Conservation (phyloP, 2,888 invertebrate genomes). For the Clusia tigrina region DNA sequence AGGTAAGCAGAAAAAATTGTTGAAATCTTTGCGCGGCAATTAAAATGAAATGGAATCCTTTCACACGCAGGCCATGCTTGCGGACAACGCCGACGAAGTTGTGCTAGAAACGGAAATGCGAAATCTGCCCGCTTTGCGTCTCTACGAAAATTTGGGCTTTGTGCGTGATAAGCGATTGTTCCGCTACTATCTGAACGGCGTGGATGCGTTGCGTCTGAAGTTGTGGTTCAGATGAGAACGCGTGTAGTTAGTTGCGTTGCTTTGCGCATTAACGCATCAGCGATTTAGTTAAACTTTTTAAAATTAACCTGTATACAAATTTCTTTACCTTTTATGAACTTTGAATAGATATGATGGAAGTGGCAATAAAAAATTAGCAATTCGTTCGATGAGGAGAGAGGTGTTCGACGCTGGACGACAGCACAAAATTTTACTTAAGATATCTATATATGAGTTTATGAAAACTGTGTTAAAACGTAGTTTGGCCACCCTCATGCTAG, state of each 20-base stretch:
- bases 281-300: background rate
- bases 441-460: background rate
- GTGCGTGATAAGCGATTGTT: conserved; percentile 98
- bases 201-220: conserved; percentile 96
- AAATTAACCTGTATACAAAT: background rate
- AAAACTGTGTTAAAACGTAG: too few relatives aligned
- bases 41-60: background rate
- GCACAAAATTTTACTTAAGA: conserved; percentile 3
- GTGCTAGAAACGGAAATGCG: conserved; percentile 99
- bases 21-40: background rate
- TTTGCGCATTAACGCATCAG: too few relatives aligned
- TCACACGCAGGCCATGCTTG: conserved; percentile 83
- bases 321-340: background rate
- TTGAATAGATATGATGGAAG: conserved; percentile 35
- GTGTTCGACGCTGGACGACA: background rate
- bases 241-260: conserved; percentile 28
- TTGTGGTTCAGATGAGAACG: conserved; percentile 90
- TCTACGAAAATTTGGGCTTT: conserved; percentile 98
- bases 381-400: conserved; percentile 29
- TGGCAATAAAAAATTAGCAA: conserved; percentile 31
- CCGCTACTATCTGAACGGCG: conserved; percentile 98
- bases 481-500: too few relatives aligned
- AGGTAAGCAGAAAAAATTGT: conserved; percentile 68
- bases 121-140: conserved; percentile 92
- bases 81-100: conserved; percentile 96